Conservation (phyloP, 2,797 vertebrate genomes). For the Lepilemur ruficaudatus region DNA sequence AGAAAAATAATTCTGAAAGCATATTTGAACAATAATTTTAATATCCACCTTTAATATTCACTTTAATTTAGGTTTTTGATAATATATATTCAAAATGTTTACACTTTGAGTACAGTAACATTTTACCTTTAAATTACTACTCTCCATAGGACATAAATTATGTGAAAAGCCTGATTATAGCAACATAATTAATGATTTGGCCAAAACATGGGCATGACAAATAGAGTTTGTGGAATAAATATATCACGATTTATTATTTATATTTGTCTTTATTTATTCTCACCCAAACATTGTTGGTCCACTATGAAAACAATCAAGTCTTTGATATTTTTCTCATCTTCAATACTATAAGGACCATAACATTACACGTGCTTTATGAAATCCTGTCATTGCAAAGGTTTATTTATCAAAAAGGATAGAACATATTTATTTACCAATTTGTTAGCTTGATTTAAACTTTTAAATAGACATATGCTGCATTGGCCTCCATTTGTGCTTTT, state of each 20-base stretch:
- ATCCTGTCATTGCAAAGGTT: background rate
- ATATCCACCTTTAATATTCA: background rate
- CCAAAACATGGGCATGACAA: background rate
- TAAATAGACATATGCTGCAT: background rate
- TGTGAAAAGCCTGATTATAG: background rate
- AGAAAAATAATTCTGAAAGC: background rate
- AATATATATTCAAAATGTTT: background rate
- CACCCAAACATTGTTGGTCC: background rate
- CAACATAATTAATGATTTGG: background rate
- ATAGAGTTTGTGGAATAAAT: background rate
- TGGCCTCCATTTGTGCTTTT: background rate
- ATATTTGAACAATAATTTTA: background rate
- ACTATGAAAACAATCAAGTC: background rate
- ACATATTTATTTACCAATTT: background rate
- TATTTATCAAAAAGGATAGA: background rate
- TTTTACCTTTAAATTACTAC: background rate
- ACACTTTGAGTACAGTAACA: background rate
- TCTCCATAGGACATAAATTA: background rate
- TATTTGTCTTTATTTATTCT: background rate
- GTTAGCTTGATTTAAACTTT: background rate
- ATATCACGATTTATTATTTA: background rate
- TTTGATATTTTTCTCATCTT: background rate
- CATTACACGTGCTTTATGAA: background rate
- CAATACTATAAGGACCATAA: background rate
- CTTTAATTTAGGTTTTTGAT: background rate